phyloP scores from a whole-genome alignment of 2,888 invertebrate genomes.

The Carabus problematicus region DNA sequence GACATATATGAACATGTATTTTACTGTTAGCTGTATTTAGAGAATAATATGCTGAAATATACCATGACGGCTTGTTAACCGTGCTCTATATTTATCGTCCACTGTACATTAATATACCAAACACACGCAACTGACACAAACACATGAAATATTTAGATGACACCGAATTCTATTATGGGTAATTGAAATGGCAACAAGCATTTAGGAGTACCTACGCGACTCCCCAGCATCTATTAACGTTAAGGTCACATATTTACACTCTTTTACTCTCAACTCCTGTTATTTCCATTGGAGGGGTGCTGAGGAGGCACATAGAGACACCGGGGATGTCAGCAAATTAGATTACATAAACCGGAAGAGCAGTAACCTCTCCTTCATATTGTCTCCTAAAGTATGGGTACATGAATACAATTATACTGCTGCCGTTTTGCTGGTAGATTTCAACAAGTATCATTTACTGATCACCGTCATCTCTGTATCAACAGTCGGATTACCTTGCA shows the following conservation, averaged over 20 bases:
- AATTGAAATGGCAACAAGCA: no score
- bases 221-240: no score
- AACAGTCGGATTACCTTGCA: constrained; percentile 57
- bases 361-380: no score
- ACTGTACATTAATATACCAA: constrained; percentile 18
- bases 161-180: constrained; percentile 22
- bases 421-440: constrained; percentile 29
- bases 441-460: constrained; percentile 56
- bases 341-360: no score
- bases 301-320: no score
- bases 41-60: constrained; percentile 41
- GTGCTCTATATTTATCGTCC: constrained; percentile 14
- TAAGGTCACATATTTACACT: no score
- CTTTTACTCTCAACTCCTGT: no score
- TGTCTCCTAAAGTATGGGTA: no score
- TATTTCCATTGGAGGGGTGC: no score
- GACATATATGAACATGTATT: background rate
- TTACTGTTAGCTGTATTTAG: constrained; percentile 25
- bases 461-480: constrained; percentile 60
- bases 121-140: constrained; percentile 25
- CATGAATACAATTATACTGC: constrained; percentile 2
- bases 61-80: constrained; percentile 17
- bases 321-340: no score
- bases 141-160: constrained; percentile 28
- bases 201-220: no score